A percentile compares a stretch with the other conserved stretches of the same genome.
Conservation (phyloP, 2,797 vertebrate genomes). For the Sebastes vulpes region DNA sequence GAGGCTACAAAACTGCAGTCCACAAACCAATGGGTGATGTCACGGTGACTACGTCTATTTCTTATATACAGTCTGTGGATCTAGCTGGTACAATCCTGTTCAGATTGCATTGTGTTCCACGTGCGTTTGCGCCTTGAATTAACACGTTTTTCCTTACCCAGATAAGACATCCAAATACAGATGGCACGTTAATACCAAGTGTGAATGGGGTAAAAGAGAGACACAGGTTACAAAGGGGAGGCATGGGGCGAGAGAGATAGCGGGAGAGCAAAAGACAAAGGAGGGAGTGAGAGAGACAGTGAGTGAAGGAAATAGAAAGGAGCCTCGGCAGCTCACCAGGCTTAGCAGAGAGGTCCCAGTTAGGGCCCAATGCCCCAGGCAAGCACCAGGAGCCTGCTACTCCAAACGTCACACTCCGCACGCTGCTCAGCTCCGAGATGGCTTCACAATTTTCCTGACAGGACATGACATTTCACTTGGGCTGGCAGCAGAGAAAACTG, state of each 20-base stretch:
- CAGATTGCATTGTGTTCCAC: background rate
- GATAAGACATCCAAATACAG: background rate
- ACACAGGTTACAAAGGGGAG: slow-evolving; percentile 5
- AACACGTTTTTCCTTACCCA: background rate
- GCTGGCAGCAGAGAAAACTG: slow-evolving; percentile 61
- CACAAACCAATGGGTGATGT: too few relatives aligned
- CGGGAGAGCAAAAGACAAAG: slow-evolving; percentile 35
- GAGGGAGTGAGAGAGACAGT: slow-evolving; percentile 11
- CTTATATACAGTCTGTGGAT: background rate
- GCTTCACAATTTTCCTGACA: slow-evolving; percentile 83
- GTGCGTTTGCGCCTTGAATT: background rate
- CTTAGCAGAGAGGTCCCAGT: slow-evolving; percentile 67
- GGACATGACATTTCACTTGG: slow-evolving; percentile 85
- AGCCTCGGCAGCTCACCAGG: slow-evolving; percentile 55
- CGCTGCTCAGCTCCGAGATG: slow-evolving; percentile 66
- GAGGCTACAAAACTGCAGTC: too few relatives aligned
- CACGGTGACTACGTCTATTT: too few relatives aligned
- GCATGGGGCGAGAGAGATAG: slow-evolving; percentile 2
- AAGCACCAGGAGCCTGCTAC: slow-evolving; percentile 73
- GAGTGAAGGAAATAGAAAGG: slow-evolving; percentile 54
- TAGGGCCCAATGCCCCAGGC: slow-evolving; percentile 76
- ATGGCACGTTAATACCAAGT: background rate
- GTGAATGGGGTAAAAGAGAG: background rate
- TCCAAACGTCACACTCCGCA: slow-evolving; percentile 64
- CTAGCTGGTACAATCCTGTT: background rate